Base-by-base conservation (phyloP, 2,888 invertebrate genomes). In the Pollenia angustigena region DNA sequence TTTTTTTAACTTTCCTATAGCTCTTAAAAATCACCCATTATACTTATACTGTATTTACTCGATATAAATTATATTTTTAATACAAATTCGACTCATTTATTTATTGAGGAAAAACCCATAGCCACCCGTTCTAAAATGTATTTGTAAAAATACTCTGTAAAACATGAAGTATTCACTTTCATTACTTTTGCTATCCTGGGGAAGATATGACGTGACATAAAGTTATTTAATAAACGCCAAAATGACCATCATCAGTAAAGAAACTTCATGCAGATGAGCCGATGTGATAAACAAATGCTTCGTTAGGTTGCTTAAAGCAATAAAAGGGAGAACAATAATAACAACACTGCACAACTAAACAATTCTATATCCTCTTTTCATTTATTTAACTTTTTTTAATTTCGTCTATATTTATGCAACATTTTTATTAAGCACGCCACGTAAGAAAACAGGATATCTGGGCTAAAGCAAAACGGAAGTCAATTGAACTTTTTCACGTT, bases 261-360 rank as follows among this genome's bases (percentile, higher is more conserved):
- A 56, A 62, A 81, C 68, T 72, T 75, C 87, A 82, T 88, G 85
- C 85, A 87, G 88, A 88, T 88, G 88, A 88, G 88, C 52, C 83
- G 82, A 79, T 14, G 54, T 84, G 88, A 88, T 88, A 87, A 89
- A 80, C 87, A 88, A 18, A 85, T 81, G 74, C 18, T 69, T 40
- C 42, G 42, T 46, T 48, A 40, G 23, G 23, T 75, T 85, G 60
- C 23, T 69, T n/a, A 68, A 11, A 32, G 32, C 32, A 32, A 40
- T 52, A n/a, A 32, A 4, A 71, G 42, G 11, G 18, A 71, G 4
- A 46, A 32, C 54, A 64, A 64, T 10, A 42, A 72, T 18, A 50
- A 58, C 50, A 46, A 48, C 32, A n/a, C 14, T 2, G n/a, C 16
- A 60, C 10, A 32, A 32, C 32, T 32, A 60, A n/a, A 52, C 7